Percentiles rank a stretch among this genome's conserved stretches.
These are phyloP conservation scores for Sardina pilchardus DNA, from an alignment of 2,113 vertebrate genomes.

Conservation along the genomic window DNA sequence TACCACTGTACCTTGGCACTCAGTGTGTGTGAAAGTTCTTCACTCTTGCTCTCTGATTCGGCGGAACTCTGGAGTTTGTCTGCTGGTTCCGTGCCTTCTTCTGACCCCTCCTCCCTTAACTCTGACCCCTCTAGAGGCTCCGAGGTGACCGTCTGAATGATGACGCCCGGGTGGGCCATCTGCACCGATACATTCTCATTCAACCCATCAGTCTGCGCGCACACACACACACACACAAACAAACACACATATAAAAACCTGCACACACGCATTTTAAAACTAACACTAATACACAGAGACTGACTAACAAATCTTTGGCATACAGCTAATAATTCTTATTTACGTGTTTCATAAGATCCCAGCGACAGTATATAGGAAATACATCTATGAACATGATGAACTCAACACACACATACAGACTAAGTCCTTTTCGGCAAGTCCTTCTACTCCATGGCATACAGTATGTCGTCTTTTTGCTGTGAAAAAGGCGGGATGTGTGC, in stretches of 20 bases:
- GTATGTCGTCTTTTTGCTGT: no score
- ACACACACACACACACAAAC: conserved; percentile 67
- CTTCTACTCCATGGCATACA: no score
- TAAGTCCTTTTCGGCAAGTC: no score
- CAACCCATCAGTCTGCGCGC: conserved; percentile 83
- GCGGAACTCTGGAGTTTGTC: conserved; percentile 44
- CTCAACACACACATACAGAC: not conserved
- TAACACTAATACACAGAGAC: not conserved
- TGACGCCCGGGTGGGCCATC: conserved; percentile 86
- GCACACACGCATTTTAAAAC: not conserved
- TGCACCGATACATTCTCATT: conserved; percentile 85
- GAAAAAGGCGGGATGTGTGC: no score
- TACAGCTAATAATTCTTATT: no score
- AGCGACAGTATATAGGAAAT: not conserved
- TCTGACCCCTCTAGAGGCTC: conserved; percentile 79
- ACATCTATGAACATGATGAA: not conserved
- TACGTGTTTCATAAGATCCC: no score
- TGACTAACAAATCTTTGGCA: not conserved
- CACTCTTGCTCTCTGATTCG: conserved; percentile 38
- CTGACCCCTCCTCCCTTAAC: conserved; percentile 58
- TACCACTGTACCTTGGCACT: not conserved
- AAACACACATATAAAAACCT: conserved; percentile 65
- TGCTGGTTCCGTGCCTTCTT: conserved; percentile 61
- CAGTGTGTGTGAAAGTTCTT: not conserved
- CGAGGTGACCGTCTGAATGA: conserved; percentile 87